Evolutionary conservation across 2,888 invertebrate species (phyloP), one percentile per base, ranked within the genome.

Genomic region (Drosophila rellima): DNA sequence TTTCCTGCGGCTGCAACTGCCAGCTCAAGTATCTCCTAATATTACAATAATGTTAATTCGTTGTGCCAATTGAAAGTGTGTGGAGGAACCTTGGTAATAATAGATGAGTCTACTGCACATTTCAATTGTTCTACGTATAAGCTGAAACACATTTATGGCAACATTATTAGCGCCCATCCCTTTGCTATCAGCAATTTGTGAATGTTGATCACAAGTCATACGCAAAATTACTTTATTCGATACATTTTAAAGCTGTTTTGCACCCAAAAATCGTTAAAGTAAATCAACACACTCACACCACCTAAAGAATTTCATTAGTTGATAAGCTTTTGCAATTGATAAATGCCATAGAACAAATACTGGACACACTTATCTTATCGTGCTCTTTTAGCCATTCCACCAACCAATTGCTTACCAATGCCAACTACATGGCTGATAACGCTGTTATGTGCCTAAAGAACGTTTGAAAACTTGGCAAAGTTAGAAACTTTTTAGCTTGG

Each of bases 241-340:
- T 62, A 55, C 13, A 64, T 45, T 51, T 15, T 29, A 63, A 57
- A 62, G 40, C 17, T 11, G n/a, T 31, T 57, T 52, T 39, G 44
- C 15, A 42, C 51, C n/a, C n/a, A 39, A 70, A 31, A 18, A 15
- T 13, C 23, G 1, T 11, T 42, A 18, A 29, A 7, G 13, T 33
- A 39, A 37, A 50, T 8, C 15, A 44, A 33, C 50, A 39, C 18
- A 39, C 8, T 29, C 11, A 15, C 29, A 18, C 45, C 20, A 15
- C 35, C 15, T 35, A 13, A 31, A 61, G 51, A 42, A 48, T 48
- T 57, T 23, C 39, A 68, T 33, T 31, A 35, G 35, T 40, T 71
- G 71, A 76, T 76, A 76, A 59, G 57, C 17, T 18, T 64, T 62
- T 47, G 74, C 74, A 71, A 71, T 78, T 68, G 74, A 74, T 67